Conservation (phyloP, 1,140 invertebrate species). For the Scaptomyza montana region DNA sequence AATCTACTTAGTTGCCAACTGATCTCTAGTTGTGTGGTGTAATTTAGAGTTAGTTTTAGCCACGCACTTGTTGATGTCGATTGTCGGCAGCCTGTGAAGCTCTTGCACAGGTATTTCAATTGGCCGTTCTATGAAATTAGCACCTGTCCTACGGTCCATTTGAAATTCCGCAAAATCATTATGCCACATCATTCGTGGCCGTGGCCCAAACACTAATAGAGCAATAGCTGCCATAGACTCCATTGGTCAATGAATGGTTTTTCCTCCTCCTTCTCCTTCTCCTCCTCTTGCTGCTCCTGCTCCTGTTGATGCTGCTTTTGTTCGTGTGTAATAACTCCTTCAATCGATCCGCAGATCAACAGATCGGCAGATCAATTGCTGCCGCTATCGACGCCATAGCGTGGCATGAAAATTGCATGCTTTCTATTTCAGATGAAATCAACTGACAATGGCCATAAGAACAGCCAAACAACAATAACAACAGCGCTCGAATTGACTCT, state of each 20-base stretch:
- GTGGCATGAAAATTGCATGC: constrained; percentile 81
- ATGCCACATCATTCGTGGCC: constrained; percentile 60
- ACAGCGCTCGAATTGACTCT: constrained; percentile 64
- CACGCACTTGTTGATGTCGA: constrained; percentile 58
- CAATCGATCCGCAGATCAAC: constrained; percentile 68
- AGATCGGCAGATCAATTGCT: constrained; percentile 75
- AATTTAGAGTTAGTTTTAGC: constrained; percentile 73
- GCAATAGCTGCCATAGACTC: constrained; percentile 66
- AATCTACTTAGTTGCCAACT: constrained; percentile 2
- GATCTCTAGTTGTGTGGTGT: constrained; percentile 46
- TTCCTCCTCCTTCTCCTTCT: constrained; percentile 6
- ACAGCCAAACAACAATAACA: constrained; percentile 35
- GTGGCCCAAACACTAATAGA: constrained; percentile 76
- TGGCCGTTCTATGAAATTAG: constrained; percentile 82
- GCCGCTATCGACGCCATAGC: constrained; percentile 73
- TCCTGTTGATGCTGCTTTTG: constrained; percentile 50
- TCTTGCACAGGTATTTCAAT: constrained; percentile 69
- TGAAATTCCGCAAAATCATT: constrained; percentile 81
- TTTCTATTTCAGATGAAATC: constrained; percentile 82
- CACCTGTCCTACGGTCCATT: constrained; percentile 79
- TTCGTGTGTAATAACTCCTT: constrained; percentile 80
- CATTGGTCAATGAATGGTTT: constrained; percentile 40
- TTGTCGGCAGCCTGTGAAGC: constrained; percentile 69
- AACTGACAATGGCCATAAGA: constrained; percentile 73
- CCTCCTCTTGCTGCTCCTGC: constrained; percentile 13